Evolutionary conservation across 2,113 vertebrate genomes (phyloP), one percentile per base, ranked within the genome.

Genomic region (Meleagris gallopavo): DNA sequence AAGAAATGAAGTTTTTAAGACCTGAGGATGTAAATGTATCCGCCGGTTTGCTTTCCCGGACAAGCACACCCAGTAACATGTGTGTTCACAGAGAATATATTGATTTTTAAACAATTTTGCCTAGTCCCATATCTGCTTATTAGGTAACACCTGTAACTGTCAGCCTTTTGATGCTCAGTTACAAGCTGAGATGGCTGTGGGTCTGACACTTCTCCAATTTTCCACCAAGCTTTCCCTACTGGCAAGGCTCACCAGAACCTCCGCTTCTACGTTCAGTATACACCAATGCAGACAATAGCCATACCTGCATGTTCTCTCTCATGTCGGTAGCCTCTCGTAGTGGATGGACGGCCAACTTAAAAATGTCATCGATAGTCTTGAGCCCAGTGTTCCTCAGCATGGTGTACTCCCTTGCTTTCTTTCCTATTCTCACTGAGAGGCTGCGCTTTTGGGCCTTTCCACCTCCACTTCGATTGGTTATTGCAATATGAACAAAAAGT

Each of bases 361-460:
- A 99, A 52, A 98, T 96, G 92, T 99, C 99, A 27, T 99, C 99
- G 11, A 99, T 96, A 79, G 90, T 97, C 96, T 99, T 99, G 94
- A 99, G 98, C 48, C 98, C 98, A 0, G 98, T 98, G 97, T 98
- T 98, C 89, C 99, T 98, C 93, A 99, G 97, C 72, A 98, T 98
- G 90, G 98, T 99, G 58, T 99, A 99, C 89, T 99, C 99, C 52
- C 99, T 97, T 17, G 98, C 98, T 41, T 98, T 98, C 88, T 99
- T 98, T 3, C 98, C 98, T 94, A 99, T 98, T 88, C 99, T 97
- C 45, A 98, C 99, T 0, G 99, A 99, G 82, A 99, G 98, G 45
- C 99, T 99, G 27, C 99, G 98, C 62, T 99, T 98, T 45, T 99
- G 99, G n/a, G 98, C 98, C 96, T 99, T 99, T 60, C 99, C 99